Base-by-base conservation (phyloP, 2,888 invertebrate genomes). In the Phaedon cochleariae region DNA sequence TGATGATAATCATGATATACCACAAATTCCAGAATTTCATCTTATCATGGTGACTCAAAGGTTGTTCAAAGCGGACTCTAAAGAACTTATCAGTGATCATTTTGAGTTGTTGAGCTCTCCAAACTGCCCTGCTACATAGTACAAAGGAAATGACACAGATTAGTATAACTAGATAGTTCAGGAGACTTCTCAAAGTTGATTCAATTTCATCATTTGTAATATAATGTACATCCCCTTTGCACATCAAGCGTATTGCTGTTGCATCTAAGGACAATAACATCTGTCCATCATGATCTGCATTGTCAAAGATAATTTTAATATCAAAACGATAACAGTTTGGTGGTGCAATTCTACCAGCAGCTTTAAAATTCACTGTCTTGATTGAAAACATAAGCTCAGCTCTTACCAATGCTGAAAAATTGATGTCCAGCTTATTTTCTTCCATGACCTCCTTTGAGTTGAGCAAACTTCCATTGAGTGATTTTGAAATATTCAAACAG, bases 1-100 rank as follows among this genome's bases (percentile, higher is more conserved):
- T 98, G 54, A 95, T 88, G 59, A 98, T 93, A 49, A 99, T 99
- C 91, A 97, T 94, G 15, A 98, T 92, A 80, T 98, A 93, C 98
- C 99, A 99, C 70, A 97, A 86, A 82, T 98, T 98, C 17, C 97
- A 85, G 83, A 99, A 99, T 79, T 98, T 96, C 74, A 95, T 84
- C 73, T 89, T 88, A 41, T 97, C 97, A 31, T 92, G 90, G 34
- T 90, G 81, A 73, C 91, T 92, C 21, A 99, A 83, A 18, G 89
- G 86, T 74, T 89, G 90, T 26, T 90, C 87, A 73, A 91, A 93
- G 2, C 89, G 87, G 3, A 86, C 85, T 76, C 89, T 88, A 81
- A 96, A 93, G 77, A 92, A 93, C 53, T 86, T 86, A 10, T 90
- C 86, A 0, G 93, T 92, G 10, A 92, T 87, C 62, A 87, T 87